A percentile compares a stretch with the other conserved stretches of the same genome.
Conservation (phyloP, 2,797 vertebrate genomes). For the Pseudomugil gertrudae region DNA sequence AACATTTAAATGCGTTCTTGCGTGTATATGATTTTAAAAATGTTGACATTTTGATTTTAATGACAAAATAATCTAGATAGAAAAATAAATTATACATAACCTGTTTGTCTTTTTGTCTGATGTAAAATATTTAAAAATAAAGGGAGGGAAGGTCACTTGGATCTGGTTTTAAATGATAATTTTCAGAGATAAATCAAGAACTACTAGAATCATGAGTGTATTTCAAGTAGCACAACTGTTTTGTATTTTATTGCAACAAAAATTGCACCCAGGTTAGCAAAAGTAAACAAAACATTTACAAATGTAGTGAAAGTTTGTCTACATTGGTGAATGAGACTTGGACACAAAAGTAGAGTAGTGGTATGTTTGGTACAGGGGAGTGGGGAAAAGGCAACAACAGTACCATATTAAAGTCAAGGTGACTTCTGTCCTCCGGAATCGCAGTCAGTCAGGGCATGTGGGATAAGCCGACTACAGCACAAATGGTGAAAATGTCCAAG, state of each 20-base stretch:
- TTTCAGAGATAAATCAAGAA: slow-evolving; percentile 8
- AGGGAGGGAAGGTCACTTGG: background rate
- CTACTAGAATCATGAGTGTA: slow-evolving; percentile 21
- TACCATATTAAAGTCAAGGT: slow-evolving; percentile 81
- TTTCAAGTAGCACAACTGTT: slow-evolving; percentile 83
- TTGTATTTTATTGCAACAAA: slow-evolving; percentile 84
- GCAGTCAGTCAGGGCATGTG: slow-evolving; percentile 80
- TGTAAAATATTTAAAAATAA: background rate
- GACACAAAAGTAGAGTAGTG: slow-evolving; percentile 77
- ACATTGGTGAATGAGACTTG: slow-evolving; percentile 65
- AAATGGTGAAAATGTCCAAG: slow-evolving; percentile 67
- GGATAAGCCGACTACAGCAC: slow-evolving; percentile 59
- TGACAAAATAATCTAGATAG: slow-evolving; percentile 85
- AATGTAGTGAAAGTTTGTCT: slow-evolving; percentile 70
- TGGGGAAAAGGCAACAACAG: slow-evolving; percentile 44
- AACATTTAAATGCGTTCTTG: slow-evolving; percentile 91
- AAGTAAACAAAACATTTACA: slow-evolving; percentile 77
- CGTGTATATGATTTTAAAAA: slow-evolving; percentile 97
- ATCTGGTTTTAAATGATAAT: background rate
- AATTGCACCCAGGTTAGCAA: slow-evolving; percentile 82
- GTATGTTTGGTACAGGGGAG: slow-evolving; percentile 69
- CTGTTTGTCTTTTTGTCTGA: slow-evolving; percentile 47
- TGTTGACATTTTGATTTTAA: slow-evolving; percentile 93
- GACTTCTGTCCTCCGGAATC: slow-evolving; percentile 71
- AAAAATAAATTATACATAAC: slow-evolving; percentile 82